These are phyloP conservation scores for Eupelmus urozonus DNA, from an alignment of 2,888 invertebrate species.

Conservation along the genomic window DNA sequence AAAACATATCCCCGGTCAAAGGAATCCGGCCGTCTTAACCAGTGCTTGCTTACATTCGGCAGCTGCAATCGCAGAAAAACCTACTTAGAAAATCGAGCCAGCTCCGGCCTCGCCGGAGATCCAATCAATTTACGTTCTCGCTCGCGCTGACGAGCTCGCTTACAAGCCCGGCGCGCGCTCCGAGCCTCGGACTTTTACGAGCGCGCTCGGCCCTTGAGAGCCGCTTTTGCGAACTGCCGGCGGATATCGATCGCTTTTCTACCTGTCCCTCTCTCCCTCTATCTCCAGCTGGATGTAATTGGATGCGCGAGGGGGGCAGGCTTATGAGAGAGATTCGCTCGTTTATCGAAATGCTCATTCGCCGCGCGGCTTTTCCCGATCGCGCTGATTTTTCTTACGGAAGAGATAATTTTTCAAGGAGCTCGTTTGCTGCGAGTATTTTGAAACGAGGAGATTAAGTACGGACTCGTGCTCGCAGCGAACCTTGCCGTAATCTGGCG, in stretches of 20 bases:
- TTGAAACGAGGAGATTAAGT: too few species aligned
- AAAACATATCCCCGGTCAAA: too few species aligned
- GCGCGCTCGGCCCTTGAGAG: not conserved
- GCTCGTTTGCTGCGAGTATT: too few species aligned
- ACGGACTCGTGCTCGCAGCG: too few species aligned
- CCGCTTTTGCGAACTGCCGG: constrained; percentile 21
- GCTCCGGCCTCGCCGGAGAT: constrained; percentile 22
- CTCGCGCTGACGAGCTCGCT: constrained; percentile 26
- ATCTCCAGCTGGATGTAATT: too few species aligned
- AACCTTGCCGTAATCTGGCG: too few species aligned
- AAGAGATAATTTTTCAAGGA: too few species aligned
- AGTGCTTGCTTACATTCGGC: too few species aligned
- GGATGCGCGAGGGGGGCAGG: constrained; percentile 33
- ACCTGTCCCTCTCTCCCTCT: too few species aligned
- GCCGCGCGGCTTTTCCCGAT: not conserved
- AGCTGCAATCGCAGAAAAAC: constrained; percentile 42
- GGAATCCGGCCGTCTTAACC: too few species aligned
- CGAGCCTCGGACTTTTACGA: constrained; percentile 51
- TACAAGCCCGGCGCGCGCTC: not conserved
- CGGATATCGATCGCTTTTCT: constrained; percentile 21
- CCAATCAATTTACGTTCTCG: constrained; percentile 56
- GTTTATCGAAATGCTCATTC: constrained; percentile 27
- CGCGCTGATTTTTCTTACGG: too few species aligned
- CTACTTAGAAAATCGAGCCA: constrained; percentile 44
- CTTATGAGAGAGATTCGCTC: too few species aligned